Base-by-base conservation (phyloP, 1,140 invertebrate species). In the Dysdera silvatica region DNA sequence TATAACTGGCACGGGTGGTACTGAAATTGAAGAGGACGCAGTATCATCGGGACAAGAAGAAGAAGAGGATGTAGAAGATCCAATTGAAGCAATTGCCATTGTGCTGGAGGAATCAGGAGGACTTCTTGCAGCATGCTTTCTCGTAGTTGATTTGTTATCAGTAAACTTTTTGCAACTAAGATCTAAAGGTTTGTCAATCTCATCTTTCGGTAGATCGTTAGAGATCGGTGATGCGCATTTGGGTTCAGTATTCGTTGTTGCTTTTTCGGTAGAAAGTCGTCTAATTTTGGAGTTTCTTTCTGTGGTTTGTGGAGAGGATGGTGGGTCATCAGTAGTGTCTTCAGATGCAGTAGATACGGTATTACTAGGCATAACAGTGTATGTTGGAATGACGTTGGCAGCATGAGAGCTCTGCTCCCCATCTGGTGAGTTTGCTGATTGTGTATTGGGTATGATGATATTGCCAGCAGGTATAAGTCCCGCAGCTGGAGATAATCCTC, bases 401-500 rank as follows among this genome's bases (percentile, higher is more conserved):
- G 40, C 49, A 18, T 35, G 48, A 1, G 60, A 28, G 26, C 48
- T 56, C 0, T 45, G 10, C 29, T 16, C 32, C 2, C 18, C 29
- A 12, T 54, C 63, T 14, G 63, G 48, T 4, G 54, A 51, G n/a
- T n/a, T n/a, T n/a, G n/a, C n/a, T 3, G 60, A 14, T 4, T 40
- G 23, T 18, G 58, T 47, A 28, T 61, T 61, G 14, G 67, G 67
- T 16, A 68, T 52, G 12, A 68, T 47, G 14, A 68, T 61, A n/a
- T 65, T 65, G 3, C 61, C 67, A 5, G 63, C 67, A 6, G 67
- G 68, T 10, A 70, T 41, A 10, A 70, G 26, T 16, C 67, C 68
- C 4, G 61, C 29, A 0, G 66, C 55, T 29, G 61, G 45, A 8
- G 55, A 56, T 1, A 91, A 78, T 70, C 85, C 89, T 14, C 89